Conservation (phyloP, 2,797 vertebrate species). For the Galagoides demidoff region DNA sequence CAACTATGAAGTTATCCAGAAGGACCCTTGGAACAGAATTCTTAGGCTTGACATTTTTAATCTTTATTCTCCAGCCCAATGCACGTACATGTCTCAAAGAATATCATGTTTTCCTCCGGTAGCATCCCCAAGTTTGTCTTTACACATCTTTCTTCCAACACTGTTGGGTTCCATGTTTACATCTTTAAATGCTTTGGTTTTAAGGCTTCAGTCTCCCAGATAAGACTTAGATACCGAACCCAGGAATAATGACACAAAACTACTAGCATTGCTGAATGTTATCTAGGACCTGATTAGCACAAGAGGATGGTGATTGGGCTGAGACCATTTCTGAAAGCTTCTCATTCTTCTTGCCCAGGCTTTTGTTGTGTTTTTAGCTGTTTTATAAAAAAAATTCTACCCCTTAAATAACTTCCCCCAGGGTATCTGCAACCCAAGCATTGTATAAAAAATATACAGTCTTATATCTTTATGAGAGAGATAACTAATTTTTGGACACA, state of each 20-base stretch:
- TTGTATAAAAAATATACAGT: background rate
- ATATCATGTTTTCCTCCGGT: background rate
- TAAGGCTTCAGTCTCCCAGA: background rate
- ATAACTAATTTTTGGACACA: background rate
- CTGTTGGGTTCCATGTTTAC: background rate
- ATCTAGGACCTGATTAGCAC: no score
- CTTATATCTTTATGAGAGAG: slow-evolving; percentile 11
- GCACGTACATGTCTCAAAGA: background rate
- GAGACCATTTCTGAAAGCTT: background rate
- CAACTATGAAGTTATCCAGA: background rate
- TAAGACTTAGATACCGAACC: background rate
- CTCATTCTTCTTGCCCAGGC: background rate
- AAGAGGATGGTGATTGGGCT: no score
- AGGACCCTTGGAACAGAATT: background rate
- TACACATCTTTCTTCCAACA: background rate
- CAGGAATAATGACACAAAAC: background rate
- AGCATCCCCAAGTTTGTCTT: background rate
- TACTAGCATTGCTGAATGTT: background rate
- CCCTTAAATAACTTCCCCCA: background rate
- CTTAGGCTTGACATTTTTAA: background rate
- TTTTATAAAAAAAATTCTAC: slow-evolving; percentile 4
- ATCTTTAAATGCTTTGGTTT: background rate
- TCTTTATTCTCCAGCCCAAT: background rate
- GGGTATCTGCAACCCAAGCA: background rate
- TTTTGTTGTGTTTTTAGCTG: background rate